Percentiles rank a stretch among this genome's conserved stretches.
Evolutionary conservation across 2,797 vertebrate genomes (phyloP).

Genomic region (Tangara arthus): DNA sequence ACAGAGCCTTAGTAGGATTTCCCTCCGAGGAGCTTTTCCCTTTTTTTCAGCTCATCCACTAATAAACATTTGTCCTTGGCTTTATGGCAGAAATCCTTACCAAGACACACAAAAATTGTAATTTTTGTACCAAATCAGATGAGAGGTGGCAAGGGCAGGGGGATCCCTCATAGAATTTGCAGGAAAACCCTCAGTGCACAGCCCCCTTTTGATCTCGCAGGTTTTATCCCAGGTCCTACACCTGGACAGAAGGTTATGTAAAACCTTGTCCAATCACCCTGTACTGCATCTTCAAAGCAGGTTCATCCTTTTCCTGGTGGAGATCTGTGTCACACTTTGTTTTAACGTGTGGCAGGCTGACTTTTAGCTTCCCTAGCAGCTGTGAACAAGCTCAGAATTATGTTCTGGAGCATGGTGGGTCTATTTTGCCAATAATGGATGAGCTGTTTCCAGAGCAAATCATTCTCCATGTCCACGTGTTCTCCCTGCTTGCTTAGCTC

Average conservation of each 20-base stretch:
- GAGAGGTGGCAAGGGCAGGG: background rate
- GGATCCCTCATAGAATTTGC: fast-evolving
- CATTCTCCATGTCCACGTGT: background rate
- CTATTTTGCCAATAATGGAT: background rate
- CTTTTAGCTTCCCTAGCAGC: background rate
- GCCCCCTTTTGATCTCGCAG: background rate
- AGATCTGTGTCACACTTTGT: background rate
- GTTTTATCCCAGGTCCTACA: background rate
- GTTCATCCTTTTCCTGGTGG: background rate
- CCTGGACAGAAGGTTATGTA: background rate
- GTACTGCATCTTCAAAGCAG: background rate
- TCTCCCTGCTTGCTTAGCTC: background rate
- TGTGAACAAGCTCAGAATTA: background rate
- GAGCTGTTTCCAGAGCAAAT: background rate
- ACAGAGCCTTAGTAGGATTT: background rate
- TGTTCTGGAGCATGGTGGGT: background rate
- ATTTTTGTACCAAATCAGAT: background rate
- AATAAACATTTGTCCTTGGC: background rate
- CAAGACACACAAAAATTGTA: background rate
- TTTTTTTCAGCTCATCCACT: background rate
- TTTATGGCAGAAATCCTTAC: background rate
- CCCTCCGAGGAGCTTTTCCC: background rate
- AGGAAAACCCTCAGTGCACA: background rate
- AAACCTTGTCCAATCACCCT: background rate
- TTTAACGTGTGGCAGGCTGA: background rate